Percentiles rank a stretch among this genome's conserved stretches.
phyloP scores from a whole-genome alignment of 2,113 vertebrate species.

The Brachionichthys hirsutus region DNA sequence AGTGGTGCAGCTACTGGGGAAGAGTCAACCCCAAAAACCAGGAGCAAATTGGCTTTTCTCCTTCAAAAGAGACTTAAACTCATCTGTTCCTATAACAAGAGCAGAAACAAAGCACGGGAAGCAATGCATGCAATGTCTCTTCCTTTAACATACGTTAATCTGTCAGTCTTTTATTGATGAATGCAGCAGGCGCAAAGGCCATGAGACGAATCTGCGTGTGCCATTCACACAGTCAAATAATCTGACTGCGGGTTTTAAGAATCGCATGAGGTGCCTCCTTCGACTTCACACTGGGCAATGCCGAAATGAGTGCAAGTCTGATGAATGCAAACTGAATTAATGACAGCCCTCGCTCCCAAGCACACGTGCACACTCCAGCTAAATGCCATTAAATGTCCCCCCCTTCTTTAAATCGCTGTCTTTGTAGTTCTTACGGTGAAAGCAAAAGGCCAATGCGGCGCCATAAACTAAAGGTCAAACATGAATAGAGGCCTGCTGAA shows the following conservation, averaged over 20 bases:
- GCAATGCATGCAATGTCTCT: too few species aligned
- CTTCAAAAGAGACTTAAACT: too few species aligned
- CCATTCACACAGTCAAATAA: neutral
- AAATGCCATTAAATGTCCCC: conserved; percentile 41
- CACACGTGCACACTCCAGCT: conserved; percentile 3
- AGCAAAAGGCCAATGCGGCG: conserved; percentile 19
- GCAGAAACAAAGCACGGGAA: too few species aligned
- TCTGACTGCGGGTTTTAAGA: neutral
- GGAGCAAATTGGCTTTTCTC: too few species aligned
- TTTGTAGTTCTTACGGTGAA: conserved; percentile 30
- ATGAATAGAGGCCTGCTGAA: conserved; percentile 3
- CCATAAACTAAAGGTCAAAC: conserved; percentile 41
- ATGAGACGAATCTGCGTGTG: too few species aligned
- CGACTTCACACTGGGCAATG: conserved; percentile 13
- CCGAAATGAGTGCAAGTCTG: conserved; percentile 42
- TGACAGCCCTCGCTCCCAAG: neutral
- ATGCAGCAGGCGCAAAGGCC: too few species aligned
- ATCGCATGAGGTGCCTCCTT: conserved; percentile 31
- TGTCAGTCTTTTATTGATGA: too few species aligned
- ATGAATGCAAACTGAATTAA: conserved; percentile 41
- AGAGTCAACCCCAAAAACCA: too few species aligned
- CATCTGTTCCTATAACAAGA: too few species aligned
- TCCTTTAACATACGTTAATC: too few species aligned
- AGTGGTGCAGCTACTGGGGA: too few species aligned
- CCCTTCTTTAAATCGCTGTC: conserved; percentile 4